Conservation (phyloP, 2,888 invertebrate species). For the Idaea biselata region DNA sequence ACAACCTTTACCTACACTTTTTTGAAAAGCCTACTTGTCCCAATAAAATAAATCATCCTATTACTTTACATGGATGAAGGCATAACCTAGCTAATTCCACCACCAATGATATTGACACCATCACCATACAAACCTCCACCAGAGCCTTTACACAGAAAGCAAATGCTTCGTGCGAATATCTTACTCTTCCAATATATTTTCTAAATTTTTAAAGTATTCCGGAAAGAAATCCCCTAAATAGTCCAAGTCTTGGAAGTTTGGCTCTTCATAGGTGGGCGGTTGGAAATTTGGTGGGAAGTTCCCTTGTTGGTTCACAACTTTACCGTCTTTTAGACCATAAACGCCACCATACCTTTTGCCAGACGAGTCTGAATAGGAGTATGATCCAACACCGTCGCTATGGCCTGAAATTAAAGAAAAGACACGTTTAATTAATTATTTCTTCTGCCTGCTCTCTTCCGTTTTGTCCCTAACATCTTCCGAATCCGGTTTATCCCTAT, state of each 20-base stretch:
- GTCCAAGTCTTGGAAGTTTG: constrained; percentile 34
- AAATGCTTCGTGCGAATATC: constrained; percentile 35
- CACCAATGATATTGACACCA: constrained; percentile 6
- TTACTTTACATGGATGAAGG: background rate
- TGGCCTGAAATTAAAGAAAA: constrained; percentile 20
- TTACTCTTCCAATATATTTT: constrained; percentile 66
- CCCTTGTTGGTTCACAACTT: constrained; percentile 34
- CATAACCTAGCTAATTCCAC: constrained; percentile 4
- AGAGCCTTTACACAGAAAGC: constrained; percentile 59
- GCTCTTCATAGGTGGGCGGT: constrained; percentile 23
- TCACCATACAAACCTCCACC: constrained; percentile 14
- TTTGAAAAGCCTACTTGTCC: background rate
- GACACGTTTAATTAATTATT: constrained; percentile 4
- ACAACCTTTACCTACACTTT: background rate
- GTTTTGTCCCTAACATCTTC: too few relatives aligned
- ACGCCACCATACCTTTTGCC: constrained; percentile 72
- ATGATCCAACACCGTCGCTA: constrained; percentile 54
- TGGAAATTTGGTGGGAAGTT: constrained; percentile 27
- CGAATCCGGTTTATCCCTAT: too few relatives aligned
- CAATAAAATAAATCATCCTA: background rate
- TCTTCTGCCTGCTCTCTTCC: background rate
- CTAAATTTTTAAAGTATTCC: constrained; percentile 62
- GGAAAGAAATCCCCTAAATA: constrained; percentile 53
- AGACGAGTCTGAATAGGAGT: constrained; percentile 58
- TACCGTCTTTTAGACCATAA: constrained; percentile 53